Evolutionary conservation across 2,888 invertebrate species (phyloP).

Genomic region (Plagodis pulveraria): DNA sequence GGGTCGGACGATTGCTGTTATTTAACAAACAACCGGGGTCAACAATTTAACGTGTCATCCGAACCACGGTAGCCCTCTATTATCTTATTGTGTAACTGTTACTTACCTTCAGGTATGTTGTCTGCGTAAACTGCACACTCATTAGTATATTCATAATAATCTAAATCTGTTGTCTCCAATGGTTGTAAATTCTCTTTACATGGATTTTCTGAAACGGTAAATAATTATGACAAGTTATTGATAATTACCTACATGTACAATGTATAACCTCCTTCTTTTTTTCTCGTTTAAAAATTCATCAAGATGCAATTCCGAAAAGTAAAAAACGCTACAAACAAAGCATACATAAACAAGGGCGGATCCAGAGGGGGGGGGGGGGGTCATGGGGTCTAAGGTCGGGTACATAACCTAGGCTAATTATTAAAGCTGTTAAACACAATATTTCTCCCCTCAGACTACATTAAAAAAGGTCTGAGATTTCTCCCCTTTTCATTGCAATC

Average conservation of each 20-base stretch:
- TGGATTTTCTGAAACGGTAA: conserved; percentile 14
- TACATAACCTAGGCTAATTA: no score
- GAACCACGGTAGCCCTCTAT: neutral
- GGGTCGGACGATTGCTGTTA: no score
- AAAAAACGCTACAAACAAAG: conserved; percentile 3
- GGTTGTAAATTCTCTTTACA: conserved; percentile 15
- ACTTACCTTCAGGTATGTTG: conserved; percentile 11
- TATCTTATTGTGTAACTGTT: conserved; percentile 8
- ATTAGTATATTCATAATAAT: conserved; percentile 12
- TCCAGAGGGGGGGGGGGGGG: no score
- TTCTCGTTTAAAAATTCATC: neutral
- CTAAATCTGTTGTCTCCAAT: conserved; percentile 10
- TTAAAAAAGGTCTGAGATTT: no score
- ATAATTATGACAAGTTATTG: conserved; percentile 3
- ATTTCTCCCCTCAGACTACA: no score
- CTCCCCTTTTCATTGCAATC: no score
- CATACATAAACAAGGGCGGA: neutral
- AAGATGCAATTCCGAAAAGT: conserved; percentile 3
- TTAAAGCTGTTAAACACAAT: no score
- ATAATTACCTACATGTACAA: neutral
- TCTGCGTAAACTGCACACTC: conserved; percentile 15
- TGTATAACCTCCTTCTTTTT: neutral
- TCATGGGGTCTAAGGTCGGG: neutral
- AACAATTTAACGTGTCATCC: no score
- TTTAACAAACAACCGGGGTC: no score